Evolutionary conservation across 2,113 vertebrate genomes (phyloP).

Genomic region (Nasalis larvatus): DNA sequence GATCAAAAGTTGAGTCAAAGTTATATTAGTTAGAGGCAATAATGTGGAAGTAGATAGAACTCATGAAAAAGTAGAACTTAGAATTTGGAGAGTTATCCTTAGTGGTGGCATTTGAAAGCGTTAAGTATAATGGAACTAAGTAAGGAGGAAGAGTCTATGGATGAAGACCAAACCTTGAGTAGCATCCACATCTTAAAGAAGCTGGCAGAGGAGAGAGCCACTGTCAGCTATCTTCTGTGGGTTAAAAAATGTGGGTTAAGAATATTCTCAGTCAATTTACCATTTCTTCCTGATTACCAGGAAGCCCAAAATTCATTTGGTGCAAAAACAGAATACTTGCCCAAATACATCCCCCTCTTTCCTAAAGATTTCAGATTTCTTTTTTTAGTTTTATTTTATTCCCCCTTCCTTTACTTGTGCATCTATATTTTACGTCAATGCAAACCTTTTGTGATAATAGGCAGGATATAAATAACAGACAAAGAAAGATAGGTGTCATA

Average conservation of each 20-base stretch:
- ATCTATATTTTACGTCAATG: background rate
- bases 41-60: background rate
- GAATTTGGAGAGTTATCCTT: background rate
- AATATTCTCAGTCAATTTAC: background rate
- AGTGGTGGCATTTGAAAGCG: background rate
- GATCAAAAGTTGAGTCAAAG: background rate
- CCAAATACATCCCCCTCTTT: background rate
- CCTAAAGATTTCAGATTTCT: background rate
- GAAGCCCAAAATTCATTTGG: background rate
- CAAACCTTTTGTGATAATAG: background rate
- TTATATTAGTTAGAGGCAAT: background rate
- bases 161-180: background rate
- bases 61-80: background rate
- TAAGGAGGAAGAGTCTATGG: background rate
- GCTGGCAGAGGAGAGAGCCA: background rate
- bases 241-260: background rate
- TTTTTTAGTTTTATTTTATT: background rate
- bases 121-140: background rate
- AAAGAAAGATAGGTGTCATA: background rate
- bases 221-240: background rate
- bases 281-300: background rate
- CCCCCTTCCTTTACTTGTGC: background rate
- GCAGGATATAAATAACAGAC: background rate
- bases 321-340: background rate
- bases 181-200: background rate